A percentile compares a stretch with the other conserved stretches of the same genome.
phyloP scores from a whole-genome alignment of 2,888 invertebrate genomes.

The Entomobrya proxima region DNA sequence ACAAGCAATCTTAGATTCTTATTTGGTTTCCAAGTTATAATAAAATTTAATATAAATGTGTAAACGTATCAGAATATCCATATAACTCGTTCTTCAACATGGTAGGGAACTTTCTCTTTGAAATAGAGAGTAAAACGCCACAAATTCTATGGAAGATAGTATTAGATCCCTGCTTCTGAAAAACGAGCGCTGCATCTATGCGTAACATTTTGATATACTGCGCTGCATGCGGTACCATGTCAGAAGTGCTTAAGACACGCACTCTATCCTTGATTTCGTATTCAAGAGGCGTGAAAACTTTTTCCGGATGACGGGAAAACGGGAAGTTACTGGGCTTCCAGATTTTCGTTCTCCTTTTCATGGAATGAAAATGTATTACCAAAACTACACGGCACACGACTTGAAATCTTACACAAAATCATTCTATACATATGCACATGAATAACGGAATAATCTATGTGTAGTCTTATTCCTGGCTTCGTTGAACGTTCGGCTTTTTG shows the following conservation, averaged over 20 bases:
- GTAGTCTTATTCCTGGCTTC: too few relatives aligned
- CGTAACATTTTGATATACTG: conserved; percentile 50
- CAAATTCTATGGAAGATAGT: conserved; percentile 4
- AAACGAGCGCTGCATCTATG: conserved; percentile 31
- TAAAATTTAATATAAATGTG: neutral
- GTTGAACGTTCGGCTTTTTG: too few relatives aligned
- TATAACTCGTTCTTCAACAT: too few relatives aligned
- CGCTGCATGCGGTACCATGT: neutral
- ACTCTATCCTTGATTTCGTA: conserved; percentile 67
- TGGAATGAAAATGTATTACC: conserved; percentile 15
- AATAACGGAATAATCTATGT: too few relatives aligned
- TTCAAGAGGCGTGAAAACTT: conserved; percentile 72
- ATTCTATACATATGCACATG: neutral
- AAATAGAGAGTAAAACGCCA: conserved; percentile 34
- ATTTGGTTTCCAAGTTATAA: neutral
- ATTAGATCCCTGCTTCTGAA: neutral
- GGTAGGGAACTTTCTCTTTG: conserved; percentile 11
- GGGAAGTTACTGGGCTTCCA: conserved; percentile 49
- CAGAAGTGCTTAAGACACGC: conserved; percentile 13
- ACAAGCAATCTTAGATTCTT: neutral
- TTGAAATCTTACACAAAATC: neutral
- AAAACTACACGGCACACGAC: neutral
- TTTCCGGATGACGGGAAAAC: conserved; percentile 67
- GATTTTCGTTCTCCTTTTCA: conserved; percentile 37
- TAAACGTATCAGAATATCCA: too few relatives aligned